Percentiles rank a stretch among this genome's conserved stretches.
These are phyloP conservation scores for Clepsis dumicolana DNA, from an alignment of 2,888 invertebrate genomes.

Conservation along the genomic window DNA sequence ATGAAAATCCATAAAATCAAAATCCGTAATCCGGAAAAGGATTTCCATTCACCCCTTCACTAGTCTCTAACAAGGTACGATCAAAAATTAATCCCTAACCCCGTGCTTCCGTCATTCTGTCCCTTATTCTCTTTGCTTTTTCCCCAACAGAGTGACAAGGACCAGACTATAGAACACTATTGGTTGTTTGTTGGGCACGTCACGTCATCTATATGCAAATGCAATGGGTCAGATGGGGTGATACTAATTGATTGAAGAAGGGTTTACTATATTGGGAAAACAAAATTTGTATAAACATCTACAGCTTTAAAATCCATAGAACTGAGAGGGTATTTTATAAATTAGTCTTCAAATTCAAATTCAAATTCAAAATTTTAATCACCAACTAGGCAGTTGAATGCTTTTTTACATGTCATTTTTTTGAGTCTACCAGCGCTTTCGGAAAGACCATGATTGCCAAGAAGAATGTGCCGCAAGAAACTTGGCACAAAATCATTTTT, in stretches of 20 bases:
- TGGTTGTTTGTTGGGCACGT: not conserved
- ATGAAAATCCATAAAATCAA: too few species aligned
- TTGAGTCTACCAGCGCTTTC: too few species aligned
- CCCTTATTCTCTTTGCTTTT: not conserved
- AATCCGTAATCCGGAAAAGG: too few species aligned
- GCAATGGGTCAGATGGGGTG: slow-evolving; percentile 9
- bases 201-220: slow-evolving; percentile 17
- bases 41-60: too few species aligned
- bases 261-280: not conserved
- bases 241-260: slow-evolving; percentile 19
- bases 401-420: too few species aligned
- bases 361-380: too few species aligned
- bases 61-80: not conserved
- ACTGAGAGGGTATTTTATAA: not conserved
- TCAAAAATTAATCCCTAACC: not conserved
- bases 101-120: not conserved
- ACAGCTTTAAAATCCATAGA: not conserved
- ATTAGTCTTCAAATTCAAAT: too few species aligned
- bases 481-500: too few species aligned
- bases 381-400: too few species aligned
- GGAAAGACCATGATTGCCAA: too few species aligned
- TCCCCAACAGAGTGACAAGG: not conserved
- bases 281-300: not conserved
- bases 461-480: too few species aligned
- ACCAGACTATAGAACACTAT: not conserved